These are phyloP conservation scores for Catalaphyllia jardinei DNA, from an alignment of 64 coral and sea anemone genomes.

Conservation along the genomic window DNA sequence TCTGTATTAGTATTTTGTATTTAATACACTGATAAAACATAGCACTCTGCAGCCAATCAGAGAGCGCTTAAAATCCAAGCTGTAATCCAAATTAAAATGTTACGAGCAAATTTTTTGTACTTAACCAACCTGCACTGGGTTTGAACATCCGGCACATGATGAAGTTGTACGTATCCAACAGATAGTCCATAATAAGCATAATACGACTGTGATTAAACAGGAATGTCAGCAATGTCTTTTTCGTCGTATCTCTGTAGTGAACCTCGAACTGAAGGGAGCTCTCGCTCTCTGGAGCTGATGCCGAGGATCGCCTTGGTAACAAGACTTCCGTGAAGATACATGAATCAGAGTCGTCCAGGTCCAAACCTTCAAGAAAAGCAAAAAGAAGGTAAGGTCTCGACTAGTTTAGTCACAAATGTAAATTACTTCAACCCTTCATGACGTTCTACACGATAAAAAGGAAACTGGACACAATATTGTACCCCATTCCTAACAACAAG, in stretches of 20 bases:
- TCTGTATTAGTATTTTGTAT: no score
- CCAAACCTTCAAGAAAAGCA: not conserved
- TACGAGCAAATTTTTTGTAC: not conserved
- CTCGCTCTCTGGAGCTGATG: slow-evolving; percentile 45
- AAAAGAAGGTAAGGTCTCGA: not conserved
- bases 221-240: slow-evolving; percentile 77
- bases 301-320: slow-evolving; percentile 54
- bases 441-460: not conserved
- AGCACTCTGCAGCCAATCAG: no score
- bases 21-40: no score
- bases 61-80: no score
- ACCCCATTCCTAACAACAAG: no score
- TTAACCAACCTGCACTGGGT: slow-evolving; percentile 3
- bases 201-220: slow-evolving; percentile 94
- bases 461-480: no score
- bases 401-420: not conserved
- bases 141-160: slow-evolving; percentile 92
- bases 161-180: slow-evolving; percentile 94
- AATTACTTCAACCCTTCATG: not conserved
- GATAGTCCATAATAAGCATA: slow-evolving; percentile 79
- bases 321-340: slow-evolving; percentile 86
- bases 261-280: slow-evolving; percentile 89
- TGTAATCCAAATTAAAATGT: no score
- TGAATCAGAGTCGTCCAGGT: slow-evolving; percentile 72
- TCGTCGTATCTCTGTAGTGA: slow-evolving; percentile 87